Base-by-base conservation (phyloP, 1,140 invertebrate species). In the Drosophila arizonae region DNA sequence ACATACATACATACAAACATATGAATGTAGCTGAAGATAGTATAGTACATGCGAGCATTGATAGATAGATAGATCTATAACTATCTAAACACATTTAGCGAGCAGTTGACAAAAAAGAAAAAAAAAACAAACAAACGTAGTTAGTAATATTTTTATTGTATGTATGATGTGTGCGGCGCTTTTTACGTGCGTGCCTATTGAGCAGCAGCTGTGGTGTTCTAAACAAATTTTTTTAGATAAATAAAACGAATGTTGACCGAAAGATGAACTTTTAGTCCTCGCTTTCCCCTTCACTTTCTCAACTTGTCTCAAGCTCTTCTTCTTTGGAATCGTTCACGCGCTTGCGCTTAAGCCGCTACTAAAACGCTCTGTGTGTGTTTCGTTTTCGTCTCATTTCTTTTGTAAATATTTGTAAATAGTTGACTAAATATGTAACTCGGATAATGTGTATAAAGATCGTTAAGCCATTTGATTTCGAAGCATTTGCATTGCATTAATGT, bases 161-260 rank as follows among this genome's bases (percentile, higher is more conserved):
- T 48, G 52, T 21, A 28, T 26, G 13, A 43, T 60, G 75, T 65
- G 60, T 72, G 65, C 72, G 62, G 70, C 79, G 65, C 82, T 87
- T 86, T 86, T 86, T 86, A 82, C 76, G 65, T 77, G 66, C 71
- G 61, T 74, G 57, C 70, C 48, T 77, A 74, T 62, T 56, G 78
- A 85, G 81, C 81, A 86, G 77, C 81, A 81, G 73, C 81, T 87
- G 81, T 78, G 81, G 81, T 86, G 71, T 81, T 86, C 81, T 81
- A 78, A 81, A 76, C 79, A 79, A 81, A 72, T 77, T 51, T 74
- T 76, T 85, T 84, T 81, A 75, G 75, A 81, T 67, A 86, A 77
- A 28, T 56, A 30, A 50, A 77, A 60, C 57, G 69, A 69, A 74
- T 45, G n/a, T 41, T 48, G 60, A 65, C 66, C 51, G 54, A 76